A percentile compares a stretch with the other conserved stretches of the same genome.
Evolutionary conservation across 1,140 invertebrate species (phyloP).

Genomic region (Papilio aristodemus): DNA sequence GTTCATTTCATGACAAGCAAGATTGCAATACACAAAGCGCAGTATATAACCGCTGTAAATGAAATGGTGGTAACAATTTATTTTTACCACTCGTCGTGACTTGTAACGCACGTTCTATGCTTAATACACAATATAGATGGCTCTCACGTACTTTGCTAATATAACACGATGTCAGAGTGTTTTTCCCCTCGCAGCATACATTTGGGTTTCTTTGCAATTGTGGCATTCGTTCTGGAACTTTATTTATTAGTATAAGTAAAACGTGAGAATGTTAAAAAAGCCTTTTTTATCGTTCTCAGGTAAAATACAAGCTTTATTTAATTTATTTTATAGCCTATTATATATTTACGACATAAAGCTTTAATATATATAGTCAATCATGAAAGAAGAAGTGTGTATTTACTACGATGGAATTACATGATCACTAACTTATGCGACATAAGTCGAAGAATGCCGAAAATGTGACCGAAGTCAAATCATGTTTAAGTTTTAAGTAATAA

Average conservation of each 20-base stretch:
- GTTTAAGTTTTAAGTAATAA: too few species aligned
- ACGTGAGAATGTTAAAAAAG: slow-evolving; percentile 20
- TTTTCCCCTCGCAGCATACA: slow-evolving; percentile 35
- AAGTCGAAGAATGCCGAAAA: too few species aligned
- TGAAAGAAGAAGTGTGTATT: too few species aligned
- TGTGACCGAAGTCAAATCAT: too few species aligned
- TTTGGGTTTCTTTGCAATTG: slow-evolving; percentile 31
- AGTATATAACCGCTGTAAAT: slow-evolving; percentile 23
- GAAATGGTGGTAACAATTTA: slow-evolving; percentile 40
- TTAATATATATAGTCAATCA: too few species aligned
- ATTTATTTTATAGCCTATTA: slow-evolving; percentile 3
- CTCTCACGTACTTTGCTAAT: slow-evolving; percentile 63
- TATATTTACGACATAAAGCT: too few species aligned
- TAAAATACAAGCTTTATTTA: background rate
- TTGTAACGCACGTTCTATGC: slow-evolving; percentile 42
- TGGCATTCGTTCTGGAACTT: slow-evolving; percentile 19
- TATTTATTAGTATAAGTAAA: slow-evolving; percentile 31
- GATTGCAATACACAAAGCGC: background rate
- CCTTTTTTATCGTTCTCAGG: background rate
- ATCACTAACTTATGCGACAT: too few species aligned
- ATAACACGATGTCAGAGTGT: slow-evolving; percentile 47
- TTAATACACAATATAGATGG: slow-evolving; percentile 63
- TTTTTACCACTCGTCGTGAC: slow-evolving; percentile 46
- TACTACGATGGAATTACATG: too few species aligned
- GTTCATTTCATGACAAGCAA: background rate